Base-by-base conservation (phyloP, 1,140 invertebrate genomes). In the Lucilia sericata region DNA sequence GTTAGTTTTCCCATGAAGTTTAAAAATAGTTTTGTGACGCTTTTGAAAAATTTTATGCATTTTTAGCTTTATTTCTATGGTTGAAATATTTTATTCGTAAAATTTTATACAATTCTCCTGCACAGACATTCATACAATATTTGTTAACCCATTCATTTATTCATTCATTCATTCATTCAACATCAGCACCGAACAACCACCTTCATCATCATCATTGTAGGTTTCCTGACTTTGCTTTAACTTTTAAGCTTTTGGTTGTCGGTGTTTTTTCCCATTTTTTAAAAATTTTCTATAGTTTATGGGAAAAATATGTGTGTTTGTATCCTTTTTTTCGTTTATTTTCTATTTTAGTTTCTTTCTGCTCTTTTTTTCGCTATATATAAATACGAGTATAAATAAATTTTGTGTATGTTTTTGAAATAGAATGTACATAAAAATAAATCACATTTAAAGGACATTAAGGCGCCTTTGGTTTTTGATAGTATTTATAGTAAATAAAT, bases 401-500 rank as follows among this genome's bases (percentile, higher is more conserved):
- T 60, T 60, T 17, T 60, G 10, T 70, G 65, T 70, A 70, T 25
- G 19, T 19, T 70, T 60, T 70, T 19, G 65, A 70, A 70, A 70
- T 21, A 19, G 65, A 25, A 70, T 21, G 21, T 70, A 70, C 65
- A 70, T 70, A 70, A 70, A 78, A 78, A 78, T 78, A 78, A 78
- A 78, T 78, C 75, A 78, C 75, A 34, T 36, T n/a, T 19, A 78
- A 78, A 78, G 75, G 75, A 78, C 75, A 78, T 78, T 19, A 47
- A 47, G 75, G 75, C 75, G 75, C 75, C 75, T 78, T 78, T 78
- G 75, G 75, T 42, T 42, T 47, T 78, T 70, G 65, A 21, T 19
- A 55, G 25, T 30, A 30, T 30, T 42, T 42, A 10, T 42, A 42
- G 42, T 42, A 42, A 42, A 10, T 42, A 42, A 42, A 42, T 42